Percentiles rank a stretch among this genome's conserved stretches.
These are phyloP conservation scores for Cyprinus carpio DNA, from an alignment of 2,113 vertebrate species.

Conservation along the genomic window DNA sequence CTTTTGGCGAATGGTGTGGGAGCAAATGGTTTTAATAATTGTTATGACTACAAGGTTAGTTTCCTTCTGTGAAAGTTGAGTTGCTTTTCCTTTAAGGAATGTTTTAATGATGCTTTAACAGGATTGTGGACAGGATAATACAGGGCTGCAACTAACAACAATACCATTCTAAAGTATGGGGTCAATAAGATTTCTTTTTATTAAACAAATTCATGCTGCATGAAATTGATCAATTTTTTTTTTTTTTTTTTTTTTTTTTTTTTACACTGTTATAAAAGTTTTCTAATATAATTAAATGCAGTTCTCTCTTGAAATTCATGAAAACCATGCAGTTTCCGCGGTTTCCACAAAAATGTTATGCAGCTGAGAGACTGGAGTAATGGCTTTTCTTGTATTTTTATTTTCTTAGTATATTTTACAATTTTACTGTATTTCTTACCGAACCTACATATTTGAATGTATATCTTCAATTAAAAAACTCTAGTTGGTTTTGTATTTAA, in stretches of 20 bases:
- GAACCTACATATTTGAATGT: not conserved
- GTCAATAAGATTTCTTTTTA: not conserved
- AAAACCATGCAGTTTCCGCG: not conserved
- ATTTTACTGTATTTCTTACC: too few relatives aligned
- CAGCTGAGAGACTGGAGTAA: not conserved
- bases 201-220: not conserved
- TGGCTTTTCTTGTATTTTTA: too few relatives aligned
- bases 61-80: not conserved
- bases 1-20: constrained; percentile 83
- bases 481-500: not conserved
- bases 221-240: not conserved
- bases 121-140: not conserved
- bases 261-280: not conserved
- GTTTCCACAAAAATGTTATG: not conserved
- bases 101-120: not conserved
- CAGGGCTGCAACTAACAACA: not conserved
- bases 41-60: constrained; percentile 81
- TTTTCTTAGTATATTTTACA: too few relatives aligned
- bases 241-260: not conserved
- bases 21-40: constrained; percentile 81
- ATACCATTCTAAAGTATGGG: not conserved
- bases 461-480: not conserved
- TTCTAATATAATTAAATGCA: not conserved
- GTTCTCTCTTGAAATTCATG: not conserved
- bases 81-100: not conserved